Evolutionary conservation across 2,888 invertebrate species (phyloP).

Genomic region (Herminia tarsipennalis): DNA sequence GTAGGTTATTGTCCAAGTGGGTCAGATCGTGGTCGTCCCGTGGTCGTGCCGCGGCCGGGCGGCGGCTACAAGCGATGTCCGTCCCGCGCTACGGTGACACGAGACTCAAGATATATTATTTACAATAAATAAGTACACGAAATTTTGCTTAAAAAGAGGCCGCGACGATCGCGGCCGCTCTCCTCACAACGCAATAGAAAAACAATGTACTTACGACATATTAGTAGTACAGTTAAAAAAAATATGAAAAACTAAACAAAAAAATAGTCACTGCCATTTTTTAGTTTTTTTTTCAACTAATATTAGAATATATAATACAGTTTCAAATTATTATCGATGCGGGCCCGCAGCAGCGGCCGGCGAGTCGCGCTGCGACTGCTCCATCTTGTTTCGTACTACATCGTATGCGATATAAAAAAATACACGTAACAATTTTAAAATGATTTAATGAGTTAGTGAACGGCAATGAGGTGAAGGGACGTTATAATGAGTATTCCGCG

Average conservation of each 20-base stretch:
- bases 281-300: slow-evolving; percentile 45
- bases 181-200: slow-evolving; percentile 42
- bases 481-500: not conserved
- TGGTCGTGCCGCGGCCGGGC: not conserved
- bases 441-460: not conserved
- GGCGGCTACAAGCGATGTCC: slow-evolving; percentile 23
- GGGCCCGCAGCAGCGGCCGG: slow-evolving; percentile 18
- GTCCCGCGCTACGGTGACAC: slow-evolving; percentile 27
- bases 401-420: too few species aligned
- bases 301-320: slow-evolving; percentile 52
- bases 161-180: slow-evolving; percentile 12
- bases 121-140: slow-evolving; percentile 69
- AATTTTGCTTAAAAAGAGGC: slow-evolving; percentile 41
- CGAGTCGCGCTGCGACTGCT: not conserved
- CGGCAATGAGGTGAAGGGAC: not conserved
- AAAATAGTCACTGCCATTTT: slow-evolving; percentile 51
- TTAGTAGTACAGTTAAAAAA: slow-evolving; percentile 38
- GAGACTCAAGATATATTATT: slow-evolving; percentile 46
- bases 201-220: slow-evolving; percentile 38
- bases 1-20: slow-evolving; percentile 6
- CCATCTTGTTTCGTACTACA: not conserved
- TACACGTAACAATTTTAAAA: too few species aligned
- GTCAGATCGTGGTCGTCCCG: not conserved
- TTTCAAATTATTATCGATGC: slow-evolving; percentile 36
- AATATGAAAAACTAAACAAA: slow-evolving; percentile 48